A percentile compares a stretch with the other conserved stretches of the same genome.
Evolutionary conservation across 2,888 invertebrate species (phyloP).

Genomic region (Ethmia dodecea): DNA sequence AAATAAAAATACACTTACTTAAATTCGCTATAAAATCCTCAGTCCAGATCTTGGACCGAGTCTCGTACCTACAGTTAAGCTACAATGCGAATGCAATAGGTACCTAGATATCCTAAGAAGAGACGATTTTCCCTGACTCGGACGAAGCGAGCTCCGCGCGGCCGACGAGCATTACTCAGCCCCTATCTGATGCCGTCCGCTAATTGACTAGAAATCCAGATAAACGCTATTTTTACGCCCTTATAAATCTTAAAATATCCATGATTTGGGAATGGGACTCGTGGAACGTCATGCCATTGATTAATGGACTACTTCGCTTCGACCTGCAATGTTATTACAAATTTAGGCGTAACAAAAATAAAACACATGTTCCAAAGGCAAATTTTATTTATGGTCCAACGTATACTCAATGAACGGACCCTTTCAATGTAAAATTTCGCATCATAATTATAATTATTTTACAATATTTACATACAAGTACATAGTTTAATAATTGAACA

Average conservation of each 20-base stretch:
- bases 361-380: slow-evolving; percentile 58
- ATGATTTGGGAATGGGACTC: slow-evolving; percentile 25
- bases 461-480: slow-evolving; percentile 72
- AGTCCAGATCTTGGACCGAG: no score
- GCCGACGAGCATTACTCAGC: slow-evolving; percentile 54
- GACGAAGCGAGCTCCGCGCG: slow-evolving; percentile 16
- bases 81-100: no score
- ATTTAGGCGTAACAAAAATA: slow-evolving; percentile 19
- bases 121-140: slow-evolving; percentile 11
- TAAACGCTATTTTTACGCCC: slow-evolving; percentile 57
- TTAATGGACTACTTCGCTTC: no score
- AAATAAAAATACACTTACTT: no score
- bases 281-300: slow-evolving; percentile 7
- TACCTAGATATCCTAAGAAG: no score
- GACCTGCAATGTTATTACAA: neutral
- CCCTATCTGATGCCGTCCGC: slow-evolving; percentile 67
- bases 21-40: no score
- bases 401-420: slow-evolving; percentile 76
- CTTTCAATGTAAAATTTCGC: slow-evolving; percentile 73
- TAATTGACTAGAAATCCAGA: slow-evolving; percentile 75
- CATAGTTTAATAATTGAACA: slow-evolving; percentile 55
- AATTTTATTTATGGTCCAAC: slow-evolving; percentile 75
- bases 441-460: slow-evolving; percentile 61
- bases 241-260: slow-evolving; percentile 46
- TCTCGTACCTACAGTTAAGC: no score